Conservation (phyloP, 1,140 invertebrate genomes). For the Psilanteris sp. region DNA sequence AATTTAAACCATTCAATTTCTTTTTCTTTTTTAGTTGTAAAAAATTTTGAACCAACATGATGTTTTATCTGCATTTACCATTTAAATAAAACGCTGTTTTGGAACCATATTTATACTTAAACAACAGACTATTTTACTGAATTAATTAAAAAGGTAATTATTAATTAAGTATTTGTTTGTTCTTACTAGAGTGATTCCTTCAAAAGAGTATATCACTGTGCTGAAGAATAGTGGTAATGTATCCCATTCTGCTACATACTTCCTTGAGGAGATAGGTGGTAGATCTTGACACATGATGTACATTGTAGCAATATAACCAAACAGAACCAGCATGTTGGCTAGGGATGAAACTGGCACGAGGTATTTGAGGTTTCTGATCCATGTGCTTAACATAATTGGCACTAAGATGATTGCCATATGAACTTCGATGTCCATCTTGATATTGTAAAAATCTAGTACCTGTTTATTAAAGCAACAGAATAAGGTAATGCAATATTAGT, state of each 20-base stretch:
- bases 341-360: conserved; percentile 86
- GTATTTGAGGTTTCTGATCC: conserved; percentile 88
- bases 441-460: conserved; percentile 83
- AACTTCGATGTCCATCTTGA: conserved; percentile 82
- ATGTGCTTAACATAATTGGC: conserved; percentile 86
- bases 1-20: no score
- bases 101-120: no score
- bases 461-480: conserved; percentile 69
- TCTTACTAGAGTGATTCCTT: conserved; percentile 88
- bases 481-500: conserved; percentile 4
- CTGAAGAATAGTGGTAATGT: conserved; percentile 87
- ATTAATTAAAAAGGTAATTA: no score
- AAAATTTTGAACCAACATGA: no score
- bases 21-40: no score
- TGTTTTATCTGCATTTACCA: no score
- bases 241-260: conserved; percentile 81
- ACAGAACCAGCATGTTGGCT: conserved; percentile 86
- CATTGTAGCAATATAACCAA: conserved; percentile 84
- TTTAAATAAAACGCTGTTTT: no score
- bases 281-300: conserved; percentile 86
- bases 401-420: conserved; percentile 86
- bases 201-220: conserved; percentile 89
- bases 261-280: conserved; percentile 81
- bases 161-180: not conserved
- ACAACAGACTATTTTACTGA: no score